Conservation (phyloP, 2,888 invertebrate species). For the Diarsia brunnea region DNA sequence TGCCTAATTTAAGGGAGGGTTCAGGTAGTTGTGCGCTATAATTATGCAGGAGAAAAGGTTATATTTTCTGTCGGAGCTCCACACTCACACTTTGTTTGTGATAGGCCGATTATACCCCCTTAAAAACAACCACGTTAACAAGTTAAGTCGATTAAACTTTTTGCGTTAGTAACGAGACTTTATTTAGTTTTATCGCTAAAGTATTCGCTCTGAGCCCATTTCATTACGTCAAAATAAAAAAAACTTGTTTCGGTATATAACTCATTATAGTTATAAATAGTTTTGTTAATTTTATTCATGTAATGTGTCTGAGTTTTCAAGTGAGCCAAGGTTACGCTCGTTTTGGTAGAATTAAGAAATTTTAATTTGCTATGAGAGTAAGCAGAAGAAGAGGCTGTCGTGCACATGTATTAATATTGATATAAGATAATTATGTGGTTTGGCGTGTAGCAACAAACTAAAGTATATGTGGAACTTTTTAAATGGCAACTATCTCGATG, state of each 20-base stretch:
- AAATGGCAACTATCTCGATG: neutral
- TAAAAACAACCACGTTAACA: conserved; percentile 1
- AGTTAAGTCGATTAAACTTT: conserved; percentile 27
- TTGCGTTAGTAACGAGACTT: conserved; percentile 1
- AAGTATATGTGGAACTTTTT: neutral
- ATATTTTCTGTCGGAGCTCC: neutral
- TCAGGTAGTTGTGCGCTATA: neutral
- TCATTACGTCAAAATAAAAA: conserved; percentile 1
- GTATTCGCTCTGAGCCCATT: conserved; percentile 3
- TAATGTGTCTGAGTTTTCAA: conserved; percentile 22
- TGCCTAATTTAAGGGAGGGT: neutral
- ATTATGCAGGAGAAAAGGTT: neutral
- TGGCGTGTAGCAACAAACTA: neutral
- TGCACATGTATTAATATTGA: neutral
- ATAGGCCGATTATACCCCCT: neutral
- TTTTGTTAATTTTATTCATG: conserved; percentile 35
- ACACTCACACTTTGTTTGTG: neutral
- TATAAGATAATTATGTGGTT: neutral
- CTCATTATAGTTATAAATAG: conserved; percentile 31
- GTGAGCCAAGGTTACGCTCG: conserved; percentile 25
- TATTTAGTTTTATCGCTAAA: conserved; percentile 13
- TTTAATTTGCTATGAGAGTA: neutral
- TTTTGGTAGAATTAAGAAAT: neutral
- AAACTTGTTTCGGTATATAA: conserved; percentile 28
- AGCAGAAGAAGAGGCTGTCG: neutral